Evolutionary conservation across 2,888 invertebrate species (phyloP).

Genomic region (Cistogaster globosa): DNA sequence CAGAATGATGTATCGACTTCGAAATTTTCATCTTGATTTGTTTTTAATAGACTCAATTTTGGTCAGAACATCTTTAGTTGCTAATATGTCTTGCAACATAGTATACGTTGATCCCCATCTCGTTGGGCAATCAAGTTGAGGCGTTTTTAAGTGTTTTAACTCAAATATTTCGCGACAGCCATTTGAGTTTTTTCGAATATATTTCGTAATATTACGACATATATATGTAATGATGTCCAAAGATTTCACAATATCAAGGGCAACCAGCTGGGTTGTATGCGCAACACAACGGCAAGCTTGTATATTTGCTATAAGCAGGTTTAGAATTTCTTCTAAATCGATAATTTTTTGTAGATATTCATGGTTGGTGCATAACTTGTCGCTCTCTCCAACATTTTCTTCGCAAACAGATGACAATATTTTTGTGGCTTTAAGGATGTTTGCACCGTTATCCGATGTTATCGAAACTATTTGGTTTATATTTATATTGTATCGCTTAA

Average conservation of each 20-base stretch:
- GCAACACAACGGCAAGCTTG: constrained; percentile 66
- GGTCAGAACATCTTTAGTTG: too few relatives aligned
- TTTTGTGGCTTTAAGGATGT: constrained; percentile 56
- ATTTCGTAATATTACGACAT: constrained; percentile 32
- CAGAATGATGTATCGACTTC: constrained; percentile 6
- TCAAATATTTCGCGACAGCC: constrained; percentile 28
- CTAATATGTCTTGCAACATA: too few relatives aligned
- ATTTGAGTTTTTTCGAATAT: constrained; percentile 16
- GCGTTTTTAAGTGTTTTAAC: constrained; percentile 2
- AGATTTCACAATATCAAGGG: constrained; percentile 59
- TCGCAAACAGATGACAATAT: constrained; percentile 33
- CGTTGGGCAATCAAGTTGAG: constrained; percentile 32
- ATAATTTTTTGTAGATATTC: constrained; percentile 17
- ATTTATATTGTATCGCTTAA: constrained; percentile 53
- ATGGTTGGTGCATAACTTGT: constrained; percentile 4
- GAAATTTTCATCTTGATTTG: constrained; percentile 28
- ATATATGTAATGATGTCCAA: not conserved
- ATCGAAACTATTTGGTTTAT: constrained; percentile 49
- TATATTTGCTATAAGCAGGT: constrained; percentile 11
- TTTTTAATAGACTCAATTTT: too few relatives aligned
- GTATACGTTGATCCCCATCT: constrained; percentile 44
- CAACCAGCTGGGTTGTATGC: constrained; percentile 64
- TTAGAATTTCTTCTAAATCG: not conserved
- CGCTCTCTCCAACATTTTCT: constrained; percentile 7
- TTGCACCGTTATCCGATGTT: constrained; percentile 61